Conservation (phyloP, 2,888 invertebrate species). For the Conistra vaccinii region DNA sequence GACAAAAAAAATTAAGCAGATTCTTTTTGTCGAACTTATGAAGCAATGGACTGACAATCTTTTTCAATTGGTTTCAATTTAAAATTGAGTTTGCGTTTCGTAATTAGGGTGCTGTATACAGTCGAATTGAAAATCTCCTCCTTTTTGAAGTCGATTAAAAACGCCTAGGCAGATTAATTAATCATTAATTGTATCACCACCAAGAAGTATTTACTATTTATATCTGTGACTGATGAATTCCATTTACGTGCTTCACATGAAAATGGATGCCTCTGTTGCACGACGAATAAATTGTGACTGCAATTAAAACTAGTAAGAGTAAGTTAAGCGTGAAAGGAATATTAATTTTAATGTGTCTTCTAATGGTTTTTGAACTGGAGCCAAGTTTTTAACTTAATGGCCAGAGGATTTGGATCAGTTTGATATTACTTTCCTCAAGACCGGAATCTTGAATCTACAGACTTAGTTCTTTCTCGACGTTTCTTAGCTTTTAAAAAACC, state of each 20-base stretch:
- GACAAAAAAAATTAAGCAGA: too few relatives aligned
- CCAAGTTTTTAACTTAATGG: constrained; percentile 32
- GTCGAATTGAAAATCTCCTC: too few relatives aligned
- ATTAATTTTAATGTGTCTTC: constrained; percentile 56
- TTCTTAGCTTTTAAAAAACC: too few relatives aligned
- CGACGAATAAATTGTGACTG: constrained; percentile 16
- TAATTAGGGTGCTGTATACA: too few relatives aligned
- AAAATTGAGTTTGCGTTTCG: too few relatives aligned
- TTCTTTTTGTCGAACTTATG: too few relatives aligned
- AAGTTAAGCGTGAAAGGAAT: constrained; percentile 38
- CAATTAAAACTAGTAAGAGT: constrained; percentile 53
- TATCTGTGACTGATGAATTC: constrained; percentile 18
- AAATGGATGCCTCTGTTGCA: constrained; percentile 28
- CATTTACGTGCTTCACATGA: constrained; percentile 44
- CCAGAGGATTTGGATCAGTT: constrained; percentile 4
- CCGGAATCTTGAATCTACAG: background rate
- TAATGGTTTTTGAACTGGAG: constrained; percentile 46
- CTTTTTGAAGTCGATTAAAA: too few relatives aligned
- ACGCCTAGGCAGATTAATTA: too few relatives aligned
- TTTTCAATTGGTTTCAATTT: too few relatives aligned
- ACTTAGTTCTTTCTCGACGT: too few relatives aligned
- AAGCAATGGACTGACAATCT: too few relatives aligned
- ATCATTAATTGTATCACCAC: constrained; percentile 14
- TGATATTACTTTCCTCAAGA: background rate
- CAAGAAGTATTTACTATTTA: constrained; percentile 33